Evolutionary conservation across 2,888 invertebrate species (phyloP), one percentile per base, ranked within the genome.

Genomic region (Trisateles emortualis): DNA sequence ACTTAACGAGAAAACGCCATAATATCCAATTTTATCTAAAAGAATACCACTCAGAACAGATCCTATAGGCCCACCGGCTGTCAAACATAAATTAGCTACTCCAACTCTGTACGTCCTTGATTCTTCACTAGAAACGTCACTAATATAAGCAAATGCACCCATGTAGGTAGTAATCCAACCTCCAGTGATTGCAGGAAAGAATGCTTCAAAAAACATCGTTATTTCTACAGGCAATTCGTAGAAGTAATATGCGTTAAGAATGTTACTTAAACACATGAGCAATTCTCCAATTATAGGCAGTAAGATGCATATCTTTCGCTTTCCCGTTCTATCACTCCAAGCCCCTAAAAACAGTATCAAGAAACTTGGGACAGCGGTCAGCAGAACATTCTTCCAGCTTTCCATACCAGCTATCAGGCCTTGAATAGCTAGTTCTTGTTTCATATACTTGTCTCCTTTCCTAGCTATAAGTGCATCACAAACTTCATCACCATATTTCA

Each of bases 401-500:
- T 93, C 90, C 88, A 94, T 93, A 0, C 87, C 86, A 0, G 92
- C 87, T 36, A 94, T 93, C 6, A 94, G 78, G 50, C 93, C 88
- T 59, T 94, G 94, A 0, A 95, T 94, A 3, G 93, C 92, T 9
- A 93, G 79, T 74, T 96, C 96, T 81, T 96, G 94, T 40, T 82
- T 73, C 1, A 94, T 92, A 72, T 95, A 95, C 64, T 93, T 94
- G 4, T 93, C 94, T 5, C 96, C 96, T 75, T 96, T 93, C 72
- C 96, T 94, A 2, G 94, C 94, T 5, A 96, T 94, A 2, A 97
- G 87, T 0, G 97, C 96, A 72, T 95, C 94, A 80, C 97, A 97
- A 0, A 97, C 94, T 48, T 93, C 88, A 44, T 95, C 94, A 0
- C 95, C 93, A 76, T 95, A 96, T 0, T 90, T 91, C 75, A 96